Base-by-base conservation (phyloP, 2,888 invertebrate genomes). In the Kuschelorhynchus macadamiae region DNA sequence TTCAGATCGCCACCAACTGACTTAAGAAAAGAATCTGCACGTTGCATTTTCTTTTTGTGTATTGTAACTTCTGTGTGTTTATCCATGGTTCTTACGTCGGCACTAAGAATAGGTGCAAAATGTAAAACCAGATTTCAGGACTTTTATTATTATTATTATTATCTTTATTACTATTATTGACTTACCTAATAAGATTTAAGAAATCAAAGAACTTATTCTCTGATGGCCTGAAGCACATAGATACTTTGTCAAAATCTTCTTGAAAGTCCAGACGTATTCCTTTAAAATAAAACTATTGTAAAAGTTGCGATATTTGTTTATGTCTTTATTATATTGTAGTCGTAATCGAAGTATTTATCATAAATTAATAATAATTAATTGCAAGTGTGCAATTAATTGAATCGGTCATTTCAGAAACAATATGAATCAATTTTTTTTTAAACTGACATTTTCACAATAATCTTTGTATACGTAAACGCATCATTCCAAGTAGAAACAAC, bases 171-270 rank as follows among this genome's bases (percentile, higher is more conserved):
- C n/a, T n/a, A n/a, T n/a, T n/a, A n/a, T 39, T n/a, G n/a, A 30
- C 16, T 57, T 52, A 64, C 68, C 64, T 64, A 16, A 74, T 65
- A 47, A 72, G 32, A 33, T 74, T 73, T 18, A 76, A 47, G 12
- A 75, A 67, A 62, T 76, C 72, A 16, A 77, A 71, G 42, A 76
- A 80, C 44, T 77, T 80, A 21, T 78, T 75, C 39, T 80, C 78
- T 5, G 76, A 73, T 11, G 80, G 78, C 50, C 74, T 72, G 50
- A 64, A 75, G 44, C 69, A 75, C 56, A 81, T 74, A 0, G 80
- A 81, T 4, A 77, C 66, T 4, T 76, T 74, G 53, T 79, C 79
- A 14, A 50, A 44, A 36, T 70, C 60, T 11, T 60, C 56, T 5
- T 60, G 50, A 21, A 66, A 66, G 33, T 66, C 60, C 8, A 66